Evolutionary conservation across 1,140 invertebrate genomes (phyloP), one percentile per base, ranked within the genome.

Genomic region (Drosophila ogumai): DNA sequence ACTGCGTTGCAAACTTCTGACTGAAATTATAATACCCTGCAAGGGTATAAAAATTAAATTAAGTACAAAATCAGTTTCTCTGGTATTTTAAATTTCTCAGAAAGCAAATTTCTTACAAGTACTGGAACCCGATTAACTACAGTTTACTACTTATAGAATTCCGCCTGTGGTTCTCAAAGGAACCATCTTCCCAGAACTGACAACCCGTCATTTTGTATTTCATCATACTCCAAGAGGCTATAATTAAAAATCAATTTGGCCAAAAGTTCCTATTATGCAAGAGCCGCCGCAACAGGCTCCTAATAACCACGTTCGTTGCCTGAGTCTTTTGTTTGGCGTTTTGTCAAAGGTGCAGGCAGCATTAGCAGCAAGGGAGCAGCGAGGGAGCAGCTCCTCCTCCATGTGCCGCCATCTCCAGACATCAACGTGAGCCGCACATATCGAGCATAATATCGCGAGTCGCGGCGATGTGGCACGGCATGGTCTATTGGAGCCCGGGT

Each of bases 191-290:
- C 40, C 69, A 79, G 81, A 84, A 84, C 64, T 19, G 41, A 55
- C 60, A 44, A 41, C 43, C 40, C 36, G 57, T 72, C 59, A 54
- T 60, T 85, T 63, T 25, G 66, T 50, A 75, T 81, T 75, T 79
- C 82, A 64, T 50, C 64, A 49, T 79, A 28, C 34, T 10, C 56
- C 13, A 77, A 58, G 69, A 79, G 57, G 47, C 63, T 49, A 79
- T 90, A 90, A 90, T 90, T 90, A 90, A 90, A 90, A 90, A 90
- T 90, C 85, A 90, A 90, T 90, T 90, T 90, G 73, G 81, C 50
- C 68, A 57, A 64, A 76, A 67, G 73, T 87, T 84, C 79, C 65
- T 78, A 67, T 90, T 90, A 90, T 90, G 85, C 85, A 90, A 90
- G 69, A 63, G 68, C 50, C 44, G 28, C 52, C 47, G 63, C 55